phyloP scores from a whole-genome alignment of 1,140 invertebrate genomes.

The Bombus polaris region DNA sequence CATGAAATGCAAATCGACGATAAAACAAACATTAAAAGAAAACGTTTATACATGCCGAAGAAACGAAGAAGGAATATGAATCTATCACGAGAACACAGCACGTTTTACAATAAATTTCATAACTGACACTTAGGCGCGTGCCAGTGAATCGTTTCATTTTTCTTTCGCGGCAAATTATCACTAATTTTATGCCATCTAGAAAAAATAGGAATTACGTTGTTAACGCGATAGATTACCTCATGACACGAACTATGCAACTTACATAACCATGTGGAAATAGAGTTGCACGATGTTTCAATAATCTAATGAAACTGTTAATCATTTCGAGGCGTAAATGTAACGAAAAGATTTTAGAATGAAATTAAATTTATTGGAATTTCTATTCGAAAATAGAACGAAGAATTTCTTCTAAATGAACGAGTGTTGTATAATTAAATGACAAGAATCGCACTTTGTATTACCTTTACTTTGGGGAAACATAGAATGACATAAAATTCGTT shows the following conservation, averaged over 20 bases:
- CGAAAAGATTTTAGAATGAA: background rate
- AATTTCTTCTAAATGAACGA: too few species aligned
- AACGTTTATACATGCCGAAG: background rate
- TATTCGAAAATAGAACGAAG: background rate
- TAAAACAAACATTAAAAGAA: background rate
- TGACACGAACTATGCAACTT: background rate
- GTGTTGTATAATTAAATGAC: too few species aligned
- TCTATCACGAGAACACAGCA: background rate
- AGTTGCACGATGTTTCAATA: background rate
- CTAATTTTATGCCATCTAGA: background rate
- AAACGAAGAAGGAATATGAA: too few species aligned
- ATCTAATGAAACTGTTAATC: background rate
- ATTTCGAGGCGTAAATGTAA: background rate
- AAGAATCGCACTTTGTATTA: too few species aligned
- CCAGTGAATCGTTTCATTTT: background rate
- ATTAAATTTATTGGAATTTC: background rate
- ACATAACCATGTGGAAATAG: background rate
- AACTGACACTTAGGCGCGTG: conserved; percentile 8
- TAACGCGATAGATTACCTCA: background rate
- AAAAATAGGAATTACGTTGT: background rate
- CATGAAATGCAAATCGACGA: too few species aligned
- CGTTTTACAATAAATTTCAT: background rate
- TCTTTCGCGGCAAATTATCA: conserved; percentile 5
- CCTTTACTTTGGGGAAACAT: too few species aligned
- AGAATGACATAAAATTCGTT: too few species aligned